Conservation (phyloP, 2,113 vertebrate genomes). For the Melanerpes aurifrons region DNA sequence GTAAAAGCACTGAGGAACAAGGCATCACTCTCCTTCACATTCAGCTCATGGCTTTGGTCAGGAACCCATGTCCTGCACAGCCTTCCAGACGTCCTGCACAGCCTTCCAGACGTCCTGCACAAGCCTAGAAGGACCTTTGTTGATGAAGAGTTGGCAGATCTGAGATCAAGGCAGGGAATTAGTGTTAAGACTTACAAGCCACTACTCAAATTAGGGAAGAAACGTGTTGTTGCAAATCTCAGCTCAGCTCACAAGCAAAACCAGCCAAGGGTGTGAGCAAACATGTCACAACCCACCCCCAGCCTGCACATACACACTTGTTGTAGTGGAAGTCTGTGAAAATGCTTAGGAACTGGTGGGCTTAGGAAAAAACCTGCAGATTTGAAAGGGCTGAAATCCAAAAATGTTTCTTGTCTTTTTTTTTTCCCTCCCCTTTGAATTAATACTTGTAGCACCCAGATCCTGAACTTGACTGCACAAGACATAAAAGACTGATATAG, state of each 20-base stretch:
- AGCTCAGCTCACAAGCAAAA: not conserved
- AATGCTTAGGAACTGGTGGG: not conserved
- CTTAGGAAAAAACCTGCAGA: not conserved
- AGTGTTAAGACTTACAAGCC: slow-evolving; percentile 19
- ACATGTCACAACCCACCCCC: not conserved
- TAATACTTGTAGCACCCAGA: not conserved
- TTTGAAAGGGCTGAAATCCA: not conserved
- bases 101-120: not conserved
- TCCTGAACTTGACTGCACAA: not conserved
- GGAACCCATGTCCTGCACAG: not conserved
- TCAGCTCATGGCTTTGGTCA: not conserved
- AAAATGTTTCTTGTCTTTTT: not conserved
- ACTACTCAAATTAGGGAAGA: not conserved
- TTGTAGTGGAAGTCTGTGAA: not conserved
- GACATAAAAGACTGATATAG: not conserved
- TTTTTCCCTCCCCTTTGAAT: not conserved
- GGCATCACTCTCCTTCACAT: not conserved
- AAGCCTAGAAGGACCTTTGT: not conserved
- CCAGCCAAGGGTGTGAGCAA: not conserved
- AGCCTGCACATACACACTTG: not conserved
- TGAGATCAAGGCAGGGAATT: not conserved
- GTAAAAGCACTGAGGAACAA: not conserved
- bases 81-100: not conserved
- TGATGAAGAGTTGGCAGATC: not conserved
- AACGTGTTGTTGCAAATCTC: not conserved